Evolutionary conservation across 1,140 invertebrate genomes (phyloP).

Genomic region (Cotesia glomerata): DNA sequence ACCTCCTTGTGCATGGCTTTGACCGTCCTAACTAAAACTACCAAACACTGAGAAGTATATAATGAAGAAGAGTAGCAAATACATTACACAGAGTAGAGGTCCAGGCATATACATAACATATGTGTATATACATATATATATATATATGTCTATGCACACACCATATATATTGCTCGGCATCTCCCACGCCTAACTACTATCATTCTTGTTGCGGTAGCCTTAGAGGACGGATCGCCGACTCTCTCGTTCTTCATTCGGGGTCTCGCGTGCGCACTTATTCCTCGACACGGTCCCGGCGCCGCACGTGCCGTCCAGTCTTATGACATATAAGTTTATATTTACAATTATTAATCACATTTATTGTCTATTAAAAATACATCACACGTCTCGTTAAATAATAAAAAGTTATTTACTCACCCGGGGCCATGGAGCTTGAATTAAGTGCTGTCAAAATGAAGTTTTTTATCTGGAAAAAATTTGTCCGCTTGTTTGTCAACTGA

Average conservation of each 20-base stretch:
- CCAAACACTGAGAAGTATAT: no score
- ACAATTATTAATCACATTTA: background rate
- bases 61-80: no score
- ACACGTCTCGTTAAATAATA: background rate
- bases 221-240: conserved; percentile 32
- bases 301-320: conserved; percentile 23
- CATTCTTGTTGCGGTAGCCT: conserved; percentile 41
- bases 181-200: conserved; percentile 40
- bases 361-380: no score
- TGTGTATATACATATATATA: no score
- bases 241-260: conserved; percentile 19
- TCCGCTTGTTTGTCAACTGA: background rate
- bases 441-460: no score
- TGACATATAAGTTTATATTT: background rate
- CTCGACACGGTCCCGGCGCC: conserved; percentile 2
- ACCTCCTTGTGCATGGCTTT: conserved; percentile 9
- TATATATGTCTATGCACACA: no score
- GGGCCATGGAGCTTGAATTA: no score
- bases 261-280: conserved; percentile 27
- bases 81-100: no score
- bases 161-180: conserved; percentile 32
- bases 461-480: background rate
- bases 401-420: no score
- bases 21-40: conserved; percentile 15
- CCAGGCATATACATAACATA: no score